Base-by-base conservation (phyloP, 2,888 invertebrate species). In the Pollenia amentaria region DNA sequence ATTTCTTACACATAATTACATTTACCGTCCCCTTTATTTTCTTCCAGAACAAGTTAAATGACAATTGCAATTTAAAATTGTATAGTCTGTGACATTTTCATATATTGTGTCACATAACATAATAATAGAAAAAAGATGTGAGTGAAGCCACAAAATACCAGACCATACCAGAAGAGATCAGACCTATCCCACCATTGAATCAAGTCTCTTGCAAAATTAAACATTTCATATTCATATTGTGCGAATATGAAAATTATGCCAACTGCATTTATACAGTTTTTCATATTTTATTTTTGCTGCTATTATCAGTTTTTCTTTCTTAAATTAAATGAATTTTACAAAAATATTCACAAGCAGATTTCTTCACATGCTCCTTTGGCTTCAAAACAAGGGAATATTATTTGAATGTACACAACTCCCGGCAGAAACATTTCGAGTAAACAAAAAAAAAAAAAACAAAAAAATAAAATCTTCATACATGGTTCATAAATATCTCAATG, bases 311-410 rank as follows among this genome's bases (percentile, higher is more conserved):
- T 77, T 75, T 73, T 48, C 44, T 44, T 64, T 18, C 60, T 67
- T 60, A 67, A 84, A 79, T 84, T 84, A 79, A 76, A 79, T 84
- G 78, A 78, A 84, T 84, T 79, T 84, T 84, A 79, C 73, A 84
- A 78, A 82, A 82, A 82, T 69, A 60, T 57, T 82, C 75, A 82
- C 69, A 82, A 76, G 75, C 57, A 76, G 75, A 82, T 82, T 76
- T 82, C 60, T 69, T 53, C 53, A 76, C 69, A 82, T 75, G 57
- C 40, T 82, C 21, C 51, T 60, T 29, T 76, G 69, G 46, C 4
- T 82, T 69, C 55, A 44, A 29, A n/a, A 64, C 38, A 62, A 44
- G 81, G 48, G 67, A 62, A 72, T 69, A 48, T 42, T 14, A 42
- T 42, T 53, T 64, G 12, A 64, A 65, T 9, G 18, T 16, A 18